A percentile compares a stretch with the other conserved stretches of the same genome.
These are phyloP conservation scores for Melanchra persicariae DNA, from an alignment of 2,888 invertebrate genomes.

Conservation along the genomic window DNA sequence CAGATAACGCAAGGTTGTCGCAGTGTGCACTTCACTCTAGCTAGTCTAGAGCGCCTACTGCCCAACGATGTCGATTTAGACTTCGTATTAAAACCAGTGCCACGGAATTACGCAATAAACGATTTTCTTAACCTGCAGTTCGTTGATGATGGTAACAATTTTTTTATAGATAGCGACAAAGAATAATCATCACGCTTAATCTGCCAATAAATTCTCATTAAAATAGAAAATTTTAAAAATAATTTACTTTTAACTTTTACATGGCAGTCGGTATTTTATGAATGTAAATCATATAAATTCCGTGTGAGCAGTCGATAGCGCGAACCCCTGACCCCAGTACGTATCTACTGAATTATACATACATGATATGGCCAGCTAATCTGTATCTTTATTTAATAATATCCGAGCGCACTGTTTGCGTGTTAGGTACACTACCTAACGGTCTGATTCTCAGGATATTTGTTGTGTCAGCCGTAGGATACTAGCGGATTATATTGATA, in stretches of 20 bases:
- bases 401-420: conserved; percentile 38
- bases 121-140: conserved; percentile 1
- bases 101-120: conserved; percentile 40
- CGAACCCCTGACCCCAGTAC: conserved; percentile 46
- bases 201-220: conserved; percentile 31
- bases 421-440: conserved; percentile 39
- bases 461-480: conserved; percentile 33
- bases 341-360: conserved; percentile 56
- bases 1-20: conserved; percentile 86
- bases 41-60: conserved; percentile 20
- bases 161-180: conserved; percentile 10
- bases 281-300: conserved; percentile 39
- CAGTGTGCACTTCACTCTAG: conserved; percentile 63
- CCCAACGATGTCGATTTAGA: conserved; percentile 48
- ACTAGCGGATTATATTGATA: conserved; percentile 42
- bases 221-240: conserved; percentile 7
- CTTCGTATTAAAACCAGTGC: conserved; percentile 41
- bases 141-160: conserved; percentile 24
- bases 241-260: conserved; percentile 31
- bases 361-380: conserved; percentile 41
- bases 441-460: conserved; percentile 46
- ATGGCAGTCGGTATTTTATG: conserved; percentile 39
- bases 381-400: conserved; percentile 46
- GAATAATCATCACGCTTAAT: conserved; percentile 20
- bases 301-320: conserved; percentile 39